Evolutionary conservation across 2,113 vertebrate genomes (phyloP), one percentile per base, ranked within the genome.

Genomic region (Diadophis punctatus): DNA sequence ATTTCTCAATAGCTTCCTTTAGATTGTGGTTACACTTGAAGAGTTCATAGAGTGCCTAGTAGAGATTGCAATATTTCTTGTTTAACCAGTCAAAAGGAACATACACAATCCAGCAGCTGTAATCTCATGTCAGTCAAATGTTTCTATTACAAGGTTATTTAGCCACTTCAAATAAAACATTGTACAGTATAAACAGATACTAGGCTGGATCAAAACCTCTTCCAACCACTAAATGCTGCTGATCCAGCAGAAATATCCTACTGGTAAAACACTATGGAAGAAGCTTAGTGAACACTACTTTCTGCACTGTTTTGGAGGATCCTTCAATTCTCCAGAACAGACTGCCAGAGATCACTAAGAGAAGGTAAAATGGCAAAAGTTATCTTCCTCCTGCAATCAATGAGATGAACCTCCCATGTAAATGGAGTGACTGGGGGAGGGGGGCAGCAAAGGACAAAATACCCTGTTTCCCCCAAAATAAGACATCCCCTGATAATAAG

Each of bases 31-130:
- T 98, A 96, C 98, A 99, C 96, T 98, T 99, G 84, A 99, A 96
- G 95, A 99, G 99, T 96, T 99, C 98, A 95, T 98, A 97, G 60
- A 99, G 97, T 0, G 99, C 99, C 99, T 99, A 74, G 0, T n/a
- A 90, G 46, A 95, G 87, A 92, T 9, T 23, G 20, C n/a, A 93
- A 92, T 23, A 92, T 53, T n/a, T n/a, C 4, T 93, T 92, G 39
- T 93, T 46, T 92, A 55, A 86, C 92, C 30, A 91, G 8, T 39
- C 30, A 58, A 86, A 60, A 49, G 46, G 3, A 63, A 51, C 16
- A 51, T 86, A 51, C 25, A 92, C 56, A 18, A 22, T 68, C 18
- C n/a, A 95, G 22, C 53, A 1, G 92, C 11, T 8, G 18, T 0
- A 84, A 2, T 58, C 0, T 39, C 58, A 63, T 1, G 1, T 8